Evolutionary conservation across 2,113 vertebrate genomes (phyloP).

Genomic region (Otolemur garnettii): DNA sequence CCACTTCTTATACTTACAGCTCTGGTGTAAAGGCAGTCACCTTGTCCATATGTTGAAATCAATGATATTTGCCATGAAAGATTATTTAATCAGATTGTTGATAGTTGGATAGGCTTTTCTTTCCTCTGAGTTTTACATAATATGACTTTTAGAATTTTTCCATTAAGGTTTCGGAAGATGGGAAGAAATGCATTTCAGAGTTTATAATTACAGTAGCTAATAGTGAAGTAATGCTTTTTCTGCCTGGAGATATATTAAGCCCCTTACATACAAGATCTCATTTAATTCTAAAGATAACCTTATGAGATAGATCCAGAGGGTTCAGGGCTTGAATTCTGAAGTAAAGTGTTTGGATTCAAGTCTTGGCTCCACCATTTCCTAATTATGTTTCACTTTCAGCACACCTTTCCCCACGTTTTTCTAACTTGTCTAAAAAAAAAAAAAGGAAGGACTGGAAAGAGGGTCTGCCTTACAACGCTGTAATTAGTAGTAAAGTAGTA

Average conservation of each 20-base stretch:
- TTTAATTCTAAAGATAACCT: neutral
- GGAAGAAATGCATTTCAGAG: neutral
- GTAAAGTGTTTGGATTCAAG: neutral
- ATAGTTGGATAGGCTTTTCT: conserved; percentile 30
- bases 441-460: neutral
- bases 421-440: neutral
- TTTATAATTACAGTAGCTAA: conserved; percentile 33
- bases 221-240: neutral
- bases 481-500: conserved; percentile 19
- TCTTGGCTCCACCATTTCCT: neutral
- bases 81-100: conserved; percentile 14
- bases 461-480: neutral
- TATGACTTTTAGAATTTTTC: conserved; percentile 15
- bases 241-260: neutral
- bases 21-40: neutral
- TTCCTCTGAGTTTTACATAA: conserved; percentile 20
- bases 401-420: neutral
- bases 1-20: neutral
- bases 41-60: conserved; percentile 39
- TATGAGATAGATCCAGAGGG: neutral
- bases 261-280: neutral
- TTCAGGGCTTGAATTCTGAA: neutral
- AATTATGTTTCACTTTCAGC: neutral
- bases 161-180: neutral
- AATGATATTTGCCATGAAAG: conserved; percentile 35